Conservation (phyloP, 1,140 invertebrate species). For the Patella vulgata region DNA sequence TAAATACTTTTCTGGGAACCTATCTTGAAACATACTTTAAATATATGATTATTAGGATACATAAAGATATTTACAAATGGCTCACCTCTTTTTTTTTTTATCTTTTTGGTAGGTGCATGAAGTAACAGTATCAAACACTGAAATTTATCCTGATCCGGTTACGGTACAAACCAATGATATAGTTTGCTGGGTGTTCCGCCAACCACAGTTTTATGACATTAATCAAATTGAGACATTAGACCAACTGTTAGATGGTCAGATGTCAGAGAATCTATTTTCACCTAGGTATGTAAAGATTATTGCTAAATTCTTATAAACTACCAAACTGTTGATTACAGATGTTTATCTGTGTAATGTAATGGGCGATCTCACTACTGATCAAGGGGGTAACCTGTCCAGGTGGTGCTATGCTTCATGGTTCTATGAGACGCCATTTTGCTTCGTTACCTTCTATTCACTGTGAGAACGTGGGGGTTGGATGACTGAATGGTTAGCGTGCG, state of each 20-base stretch:
- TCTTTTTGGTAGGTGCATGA: constrained; percentile 54
- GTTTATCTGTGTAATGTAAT: no score
- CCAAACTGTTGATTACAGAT: no score
- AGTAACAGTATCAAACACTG: constrained; percentile 46
- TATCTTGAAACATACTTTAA: no score
- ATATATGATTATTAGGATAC: constrained; percentile 1
- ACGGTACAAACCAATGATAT: constrained; percentile 60
- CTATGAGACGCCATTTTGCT: no score
- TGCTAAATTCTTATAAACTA: no score
- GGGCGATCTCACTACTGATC: no score
- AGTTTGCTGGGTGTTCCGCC: constrained; percentile 62
- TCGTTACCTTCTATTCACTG: no score
- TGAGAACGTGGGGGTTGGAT: no score
- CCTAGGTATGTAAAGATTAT: constrained; percentile 50
- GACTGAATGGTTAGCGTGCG: no score
- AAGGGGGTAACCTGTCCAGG: not conserved
- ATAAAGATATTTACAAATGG: constrained; percentile 3
- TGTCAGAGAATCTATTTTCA: constrained; percentile 29
- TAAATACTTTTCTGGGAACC: no score
- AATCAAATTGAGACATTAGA: constrained; percentile 46
- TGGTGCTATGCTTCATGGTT: no score
- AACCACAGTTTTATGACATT: constrained; percentile 47
- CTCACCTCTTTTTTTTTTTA: not conserved
- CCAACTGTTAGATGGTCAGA: constrained; percentile 45
- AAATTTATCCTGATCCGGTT: constrained; percentile 60